phyloP scores from a whole-genome alignment of 2,113 vertebrate genomes.

The Lamprologus callipterus region DNA sequence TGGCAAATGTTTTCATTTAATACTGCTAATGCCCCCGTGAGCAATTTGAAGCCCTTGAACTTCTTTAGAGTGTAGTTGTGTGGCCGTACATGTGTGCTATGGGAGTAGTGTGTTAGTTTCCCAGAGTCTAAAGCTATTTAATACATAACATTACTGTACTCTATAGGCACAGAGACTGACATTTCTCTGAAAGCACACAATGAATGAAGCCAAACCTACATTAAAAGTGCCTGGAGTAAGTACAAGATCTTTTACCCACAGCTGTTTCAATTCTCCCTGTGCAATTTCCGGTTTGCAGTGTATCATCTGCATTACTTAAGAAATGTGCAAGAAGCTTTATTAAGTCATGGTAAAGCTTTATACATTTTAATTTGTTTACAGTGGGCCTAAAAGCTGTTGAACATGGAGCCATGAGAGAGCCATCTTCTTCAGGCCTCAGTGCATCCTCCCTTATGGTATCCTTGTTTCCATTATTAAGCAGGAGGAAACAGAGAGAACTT shows the following conservation, averaged over 20 bases:
- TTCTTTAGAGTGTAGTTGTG: neutral
- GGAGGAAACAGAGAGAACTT: conserved; percentile 66
- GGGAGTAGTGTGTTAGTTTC: conserved; percentile 6
- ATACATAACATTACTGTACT: conserved; percentile 17
- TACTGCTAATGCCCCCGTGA: conserved; percentile 50
- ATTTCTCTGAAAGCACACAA: neutral
- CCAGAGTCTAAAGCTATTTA: conserved; percentile 22
- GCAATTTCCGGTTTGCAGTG: neutral
- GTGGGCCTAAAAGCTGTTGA: conserved; percentile 56
- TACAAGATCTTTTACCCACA: neutral
- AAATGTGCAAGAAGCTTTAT: conserved; percentile 39
- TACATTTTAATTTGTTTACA: conserved; percentile 63
- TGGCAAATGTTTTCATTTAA: conserved; percentile 59
- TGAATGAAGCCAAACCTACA: neutral
- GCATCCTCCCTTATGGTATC: conserved; percentile 52
- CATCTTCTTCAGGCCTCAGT: conserved; percentile 57
- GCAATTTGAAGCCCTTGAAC: conserved; percentile 52
- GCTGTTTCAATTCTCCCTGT: neutral
- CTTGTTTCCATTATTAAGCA: conserved; percentile 70
- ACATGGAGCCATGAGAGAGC: conserved; percentile 60
- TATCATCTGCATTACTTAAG: conserved; percentile 11
- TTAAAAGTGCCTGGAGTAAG: neutral
- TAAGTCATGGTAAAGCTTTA: conserved; percentile 59
- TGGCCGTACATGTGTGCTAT: neutral
- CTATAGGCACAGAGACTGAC: conserved; percentile 13